Evolutionary conservation across 1,140 invertebrate species (phyloP), one percentile per base, ranked within the genome.

Genomic region (Conopomorpha cramerella): DNA sequence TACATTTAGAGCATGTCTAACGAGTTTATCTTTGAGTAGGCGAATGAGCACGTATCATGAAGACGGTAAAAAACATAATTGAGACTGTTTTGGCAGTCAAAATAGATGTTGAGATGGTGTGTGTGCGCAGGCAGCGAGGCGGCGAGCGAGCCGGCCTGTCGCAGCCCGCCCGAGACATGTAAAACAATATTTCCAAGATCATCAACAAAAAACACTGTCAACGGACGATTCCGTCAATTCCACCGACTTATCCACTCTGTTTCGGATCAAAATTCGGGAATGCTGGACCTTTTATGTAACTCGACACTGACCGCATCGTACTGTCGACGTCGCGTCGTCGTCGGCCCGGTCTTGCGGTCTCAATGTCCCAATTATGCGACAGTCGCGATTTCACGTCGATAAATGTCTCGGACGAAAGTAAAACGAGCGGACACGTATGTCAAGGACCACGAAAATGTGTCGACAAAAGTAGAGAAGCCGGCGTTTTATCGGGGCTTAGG

Each of bases 261-360:
- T 63, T 67, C 62, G 58, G 57, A 71, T 65, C 70, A 62, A 61
- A 63, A 66, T 68, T 54, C 57, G 54, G 55, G 52, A 50, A 45
- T 40, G 34, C 45, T 46, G 39, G 38, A 62, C 63, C 65, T 68
- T 70, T 72, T 72, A 55, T 70, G 70, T 68, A 76, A 76, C 40
- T 36, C 36, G 67, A 74, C 36, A 62, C 55, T 46, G 44, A 49
- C 55, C 55, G 48, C 45, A 46, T 37, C 45, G 49, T 43, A 42
- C n/a, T n/a, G n/a, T n/a, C n/a, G n/a, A n/a, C n/a, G n/a, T n/a
- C n/a, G n/a, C n/a, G n/a, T n/a, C n/a, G n/a, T n/a, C n/a, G n/a
- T n/a, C n/a, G n/a, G 37, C 49, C 41, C 42, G 40, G 49, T 8
- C 40, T 47, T 45, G 40, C 55, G 50, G 45, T 51, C 51, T 43